Evolutionary conservation across 2,113 vertebrate genomes (phyloP).

Genomic region (Trogon melanurus): DNA sequence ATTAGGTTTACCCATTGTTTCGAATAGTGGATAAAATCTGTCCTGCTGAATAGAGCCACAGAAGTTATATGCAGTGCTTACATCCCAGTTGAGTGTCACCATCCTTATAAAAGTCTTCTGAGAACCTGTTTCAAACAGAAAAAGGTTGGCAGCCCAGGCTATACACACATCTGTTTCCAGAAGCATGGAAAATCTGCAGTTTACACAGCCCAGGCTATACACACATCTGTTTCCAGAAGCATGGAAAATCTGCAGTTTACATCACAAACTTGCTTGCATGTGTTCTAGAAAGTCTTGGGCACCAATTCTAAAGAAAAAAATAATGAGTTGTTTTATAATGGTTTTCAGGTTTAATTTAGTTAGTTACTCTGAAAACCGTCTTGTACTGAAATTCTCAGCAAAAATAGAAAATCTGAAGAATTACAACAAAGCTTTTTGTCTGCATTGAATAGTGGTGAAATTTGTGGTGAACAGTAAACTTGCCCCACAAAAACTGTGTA

Average conservation of each 20-base stretch:
- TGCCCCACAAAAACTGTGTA: neutral
- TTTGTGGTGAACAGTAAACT: neutral
- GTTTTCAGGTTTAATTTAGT: neutral
- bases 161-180: neutral
- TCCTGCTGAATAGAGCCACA: neutral
- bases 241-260: neutral
- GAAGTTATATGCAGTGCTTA: neutral
- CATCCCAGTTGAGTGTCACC: neutral
- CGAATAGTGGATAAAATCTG: neutral
- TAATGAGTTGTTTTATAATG: neutral
- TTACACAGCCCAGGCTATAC: neutral
- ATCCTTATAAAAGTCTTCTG: neutral
- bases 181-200: neutral
- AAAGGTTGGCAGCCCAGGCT: neutral
- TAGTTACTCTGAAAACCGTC: neutral
- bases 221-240: neutral
- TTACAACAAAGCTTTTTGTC: neutral
- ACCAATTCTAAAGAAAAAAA: neutral
- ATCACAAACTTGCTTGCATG: neutral
- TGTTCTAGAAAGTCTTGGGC: neutral
- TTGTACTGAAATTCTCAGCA: neutral
- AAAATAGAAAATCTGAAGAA: neutral
- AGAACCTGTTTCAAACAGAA: neutral
- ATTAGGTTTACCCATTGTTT: neutral
- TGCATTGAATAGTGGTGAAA: neutral